Evolutionary conservation across 2,888 invertebrate genomes (phyloP), one percentile per base, ranked within the genome.

Genomic region (Netelia virgata): DNA sequence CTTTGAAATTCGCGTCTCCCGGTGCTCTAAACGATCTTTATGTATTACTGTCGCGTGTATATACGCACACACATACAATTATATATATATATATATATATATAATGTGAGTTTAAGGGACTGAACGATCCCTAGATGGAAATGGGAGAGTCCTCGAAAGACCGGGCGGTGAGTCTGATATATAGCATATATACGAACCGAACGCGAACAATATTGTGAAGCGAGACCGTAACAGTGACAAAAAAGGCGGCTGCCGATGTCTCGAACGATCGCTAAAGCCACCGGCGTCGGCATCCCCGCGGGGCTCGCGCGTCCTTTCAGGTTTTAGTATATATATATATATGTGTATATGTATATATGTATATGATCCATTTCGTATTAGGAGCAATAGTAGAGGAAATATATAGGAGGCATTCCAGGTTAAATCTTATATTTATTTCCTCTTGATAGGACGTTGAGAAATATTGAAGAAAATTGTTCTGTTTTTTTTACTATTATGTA

Each of bases 221-320:
- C 75, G 80, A 80, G 80, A 77, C 61, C 76, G 81, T 84, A 84
- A 81, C 81, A n/a, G 84, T 84, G 84, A 85, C 86, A 86, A 86
- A 86, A 77, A 86, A 86, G 85, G 81, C 85, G 85, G 86, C 85
- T 80, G 83, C 83, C 80, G 77, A 83, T 81, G 86, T 83, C 83
- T 76, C 68, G 84, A 81, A 77, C 84, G 87, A 88, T 87, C 69
- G 86, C 87, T 66, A 84, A 86, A 87, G 87, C 87, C 87, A 87
- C 85, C 87, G 87, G 88, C 88, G 87, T 88, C 86, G 87, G 87
- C 82, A 86, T 88, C 87, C 88, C 82, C 88, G 84, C 82, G 85
- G 80, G 86, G 85, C 82, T 81, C 85, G 70, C 85, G 86, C 74
- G 75, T 84, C 85, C 57, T 69, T 77, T 77, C 85, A 79, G 47